phyloP scores from a whole-genome alignment of 2,113 vertebrate species.

The Chaenocephalus aceratus region DNA sequence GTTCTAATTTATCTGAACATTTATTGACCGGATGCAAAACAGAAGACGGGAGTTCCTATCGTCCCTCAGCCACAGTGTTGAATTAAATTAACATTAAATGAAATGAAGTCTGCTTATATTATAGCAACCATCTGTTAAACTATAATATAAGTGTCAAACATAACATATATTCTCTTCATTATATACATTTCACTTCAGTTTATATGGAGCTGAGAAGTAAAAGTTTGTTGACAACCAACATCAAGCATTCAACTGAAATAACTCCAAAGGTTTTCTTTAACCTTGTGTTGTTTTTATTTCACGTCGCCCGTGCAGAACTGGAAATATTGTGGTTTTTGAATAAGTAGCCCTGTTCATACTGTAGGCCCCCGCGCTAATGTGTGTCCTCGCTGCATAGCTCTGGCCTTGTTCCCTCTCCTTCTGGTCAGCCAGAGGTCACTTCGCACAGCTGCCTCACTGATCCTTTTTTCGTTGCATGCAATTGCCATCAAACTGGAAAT shows the following conservation, averaged over 20 bases:
- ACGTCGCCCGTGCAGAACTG: constrained; percentile 53
- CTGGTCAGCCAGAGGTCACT: constrained; percentile 79
- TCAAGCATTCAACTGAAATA: constrained; percentile 20
- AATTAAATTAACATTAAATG: neutral
- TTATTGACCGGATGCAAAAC: constrained; percentile 51
- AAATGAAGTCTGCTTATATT: constrained; percentile 23
- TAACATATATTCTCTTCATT: neutral
- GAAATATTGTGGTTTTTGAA: constrained; percentile 71
- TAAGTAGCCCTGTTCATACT: constrained; percentile 62
- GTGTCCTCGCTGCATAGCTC: constrained; percentile 66
- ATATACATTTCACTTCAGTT: neutral
- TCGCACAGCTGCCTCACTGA: constrained; percentile 59
- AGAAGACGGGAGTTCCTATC: constrained; percentile 23
- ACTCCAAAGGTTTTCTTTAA: constrained; percentile 42
- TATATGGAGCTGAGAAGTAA: neutral
- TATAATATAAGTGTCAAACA: neutral
- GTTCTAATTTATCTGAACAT: constrained; percentile 57
- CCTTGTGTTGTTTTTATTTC: constrained; percentile 58
- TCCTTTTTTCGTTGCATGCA: constrained; percentile 68
- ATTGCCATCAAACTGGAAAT: constrained; percentile 67
- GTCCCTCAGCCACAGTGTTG: constrained; percentile 4
- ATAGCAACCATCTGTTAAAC: neutral
- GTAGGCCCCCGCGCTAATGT: constrained; percentile 28
- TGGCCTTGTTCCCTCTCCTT: constrained; percentile 67
- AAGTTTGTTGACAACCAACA: constrained; percentile 8